These are phyloP conservation scores for Cervus canadensis DNA, from an alignment of 2,113 vertebrate species.

Conservation along the genomic window DNA sequence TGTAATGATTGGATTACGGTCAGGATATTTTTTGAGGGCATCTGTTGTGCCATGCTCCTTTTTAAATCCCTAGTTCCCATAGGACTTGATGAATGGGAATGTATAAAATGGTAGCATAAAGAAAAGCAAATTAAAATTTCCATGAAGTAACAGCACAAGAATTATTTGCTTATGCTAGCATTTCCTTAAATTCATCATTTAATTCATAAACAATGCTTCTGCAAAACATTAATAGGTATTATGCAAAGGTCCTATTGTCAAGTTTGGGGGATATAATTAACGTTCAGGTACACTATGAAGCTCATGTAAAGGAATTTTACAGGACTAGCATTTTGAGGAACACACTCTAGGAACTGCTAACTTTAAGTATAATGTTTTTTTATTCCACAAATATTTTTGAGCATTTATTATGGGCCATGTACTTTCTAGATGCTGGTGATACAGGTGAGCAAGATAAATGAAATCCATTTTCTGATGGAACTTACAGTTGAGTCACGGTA, in stretches of 20 bases:
- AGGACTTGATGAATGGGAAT: neutral
- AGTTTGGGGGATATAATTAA: neutral
- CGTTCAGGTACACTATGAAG: neutral
- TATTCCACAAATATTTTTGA: neutral
- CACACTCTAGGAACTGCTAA: neutral
- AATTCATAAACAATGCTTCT: neutral
- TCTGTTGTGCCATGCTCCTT: neutral
- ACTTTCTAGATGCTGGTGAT: neutral
- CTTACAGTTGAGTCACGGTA: neutral
- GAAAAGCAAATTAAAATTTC: neutral
- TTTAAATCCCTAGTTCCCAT: neutral
- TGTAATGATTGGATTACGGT: neutral
- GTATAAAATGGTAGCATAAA: neutral
- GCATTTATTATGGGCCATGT: neutral
- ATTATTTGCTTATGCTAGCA: neutral
- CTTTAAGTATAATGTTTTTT: neutral
- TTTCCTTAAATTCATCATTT: neutral
- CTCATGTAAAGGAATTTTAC: neutral
- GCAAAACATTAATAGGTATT: neutral
- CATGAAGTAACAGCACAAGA: neutral
- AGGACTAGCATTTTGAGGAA: neutral
- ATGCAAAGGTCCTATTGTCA: neutral
- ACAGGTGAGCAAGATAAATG: neutral
- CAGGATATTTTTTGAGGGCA: neutral
- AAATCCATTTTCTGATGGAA: neutral